These are phyloP conservation scores for Amniataba percoides DNA, from an alignment of 2,797 vertebrate species.

Conservation along the genomic window DNA sequence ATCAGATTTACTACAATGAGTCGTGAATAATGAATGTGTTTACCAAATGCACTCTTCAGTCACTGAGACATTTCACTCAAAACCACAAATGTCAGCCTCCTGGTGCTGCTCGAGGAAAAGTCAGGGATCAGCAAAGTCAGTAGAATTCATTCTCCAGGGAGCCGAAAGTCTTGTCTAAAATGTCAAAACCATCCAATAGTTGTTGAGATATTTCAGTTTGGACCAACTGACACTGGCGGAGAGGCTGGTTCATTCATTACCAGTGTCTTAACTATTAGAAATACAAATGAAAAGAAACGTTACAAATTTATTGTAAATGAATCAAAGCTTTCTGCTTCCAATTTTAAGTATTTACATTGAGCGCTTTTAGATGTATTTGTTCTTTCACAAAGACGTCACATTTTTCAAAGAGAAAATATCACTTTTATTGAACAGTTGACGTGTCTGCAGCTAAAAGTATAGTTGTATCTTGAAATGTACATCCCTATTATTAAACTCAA, in stretches of 20 bases:
- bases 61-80: not conserved
- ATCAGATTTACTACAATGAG: not conserved
- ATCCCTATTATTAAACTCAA: slow-evolving; percentile 5
- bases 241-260: not conserved
- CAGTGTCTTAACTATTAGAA: not conserved
- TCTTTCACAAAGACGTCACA: slow-evolving; percentile 14
- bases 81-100: not conserved
- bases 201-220: not conserved
- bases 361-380: not conserved
- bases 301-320: not conserved
- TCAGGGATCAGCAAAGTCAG: not conserved
- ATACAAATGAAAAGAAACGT: not conserved
- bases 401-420: slow-evolving; percentile 33
- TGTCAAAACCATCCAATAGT: not conserved
- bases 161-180: not conserved
- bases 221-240: not conserved
- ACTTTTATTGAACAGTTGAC: slow-evolving; percentile 59
- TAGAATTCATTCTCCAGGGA: not conserved
- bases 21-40: not conserved
- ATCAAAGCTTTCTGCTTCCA: not conserved
- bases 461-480: not conserved
- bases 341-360: not conserved
- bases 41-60: not conserved
- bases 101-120: not conserved
- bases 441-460: slow-evolving; percentile 29